Evolutionary conservation across 2,113 vertebrate genomes (phyloP), one percentile per base, ranked within the genome.

Genomic region (Eurypyga helias): DNA sequence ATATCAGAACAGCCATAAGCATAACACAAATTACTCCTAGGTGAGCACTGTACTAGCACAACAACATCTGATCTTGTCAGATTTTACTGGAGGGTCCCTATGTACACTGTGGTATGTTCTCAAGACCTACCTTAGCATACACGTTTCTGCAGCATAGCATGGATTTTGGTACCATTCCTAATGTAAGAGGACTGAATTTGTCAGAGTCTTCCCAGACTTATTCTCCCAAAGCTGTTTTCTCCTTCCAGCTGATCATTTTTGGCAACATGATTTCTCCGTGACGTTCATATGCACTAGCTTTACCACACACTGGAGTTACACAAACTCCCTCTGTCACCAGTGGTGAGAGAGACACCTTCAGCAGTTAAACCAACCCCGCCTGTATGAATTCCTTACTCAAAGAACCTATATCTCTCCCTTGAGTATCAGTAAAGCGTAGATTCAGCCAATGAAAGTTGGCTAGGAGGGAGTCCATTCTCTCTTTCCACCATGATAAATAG

Each of bases 111-210:
- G 34, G 15, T 60, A 28, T 60, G 11, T 69, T 79, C 33, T 90
- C 60, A 54, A 58, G 69, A 69, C 17, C 31, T 52, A 21, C 46
- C 13, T 82, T 54, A 79, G 19, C 13, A 13, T 33, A 61, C 34
- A 33, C 0, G 0, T 43, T 95, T 19, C 55, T 64, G 31, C 58
- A 76, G 61, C 41, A 10, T 55, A 82, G 48, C 0, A 0, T 71
- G 36, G 17, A 52, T 72, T 88, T 96, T 88, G 31, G 69, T 34
- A 45, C 20, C 52, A 33, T 82, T 91, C 33, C 12, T 69, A 10
- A 23, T 33, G 28, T 64, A 58, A 93, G 31, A 24, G 51, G 25
- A 18, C 17, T 60, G 73, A 87, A 15, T 51, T 83, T 66, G 48
- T 41, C 21, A 41, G 41, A 60, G 38, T 69, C 49, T 67, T 90